Evolutionary conservation across 2,797 vertebrate species (phyloP), one percentile per base, ranked within the genome.

Genomic region (Percopsis omiscomaycus): DNA sequence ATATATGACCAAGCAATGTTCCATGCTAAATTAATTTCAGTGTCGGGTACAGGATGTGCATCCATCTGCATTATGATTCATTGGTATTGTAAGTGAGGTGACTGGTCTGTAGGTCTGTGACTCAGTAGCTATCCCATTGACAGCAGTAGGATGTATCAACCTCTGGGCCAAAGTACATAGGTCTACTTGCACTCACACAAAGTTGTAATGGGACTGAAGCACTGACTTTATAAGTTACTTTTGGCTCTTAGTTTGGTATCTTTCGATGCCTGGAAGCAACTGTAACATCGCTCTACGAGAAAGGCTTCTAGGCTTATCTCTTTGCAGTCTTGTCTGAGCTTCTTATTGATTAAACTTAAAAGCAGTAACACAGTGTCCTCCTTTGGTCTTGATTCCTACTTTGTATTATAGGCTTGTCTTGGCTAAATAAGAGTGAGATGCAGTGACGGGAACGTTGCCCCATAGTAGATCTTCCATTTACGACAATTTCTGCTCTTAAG

Each of bases 311-410:
- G 27, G 64, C 55, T 37, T 61, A 55, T n/a, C n/a, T n/a, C 59
- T 69, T 47, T n/a, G 30, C 47, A 16, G 60, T 75, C 63, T 62
- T 28, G 49, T 59, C 46, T 59, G 58, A 75, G 67, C 30, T 49
- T 73, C 48, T 74, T 89, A 89, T 90, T 85, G 86, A 89, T 90
- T 74, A 61, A 73, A 53, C 61, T 75, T 85, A 74, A 86, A 85
- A 87, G 87, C 82, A 75, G 61, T 29, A 22, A 77, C 77, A 74
- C 61, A 59, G 62, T 66, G 61, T 65, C 67, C 64, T 48, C 57
- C 49, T 32, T 61, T 32, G 68, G 75, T 83, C 69, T 76, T 1
- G 4, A 30, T 62, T 64, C 61, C 16, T 59, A n/a, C 50, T 30
- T 55, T 14, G 69, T 64, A 30, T 45, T 46, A 27, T 15, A 55